Base-by-base conservation (phyloP, 1,140 invertebrate genomes). In the Ips typographus region DNA sequence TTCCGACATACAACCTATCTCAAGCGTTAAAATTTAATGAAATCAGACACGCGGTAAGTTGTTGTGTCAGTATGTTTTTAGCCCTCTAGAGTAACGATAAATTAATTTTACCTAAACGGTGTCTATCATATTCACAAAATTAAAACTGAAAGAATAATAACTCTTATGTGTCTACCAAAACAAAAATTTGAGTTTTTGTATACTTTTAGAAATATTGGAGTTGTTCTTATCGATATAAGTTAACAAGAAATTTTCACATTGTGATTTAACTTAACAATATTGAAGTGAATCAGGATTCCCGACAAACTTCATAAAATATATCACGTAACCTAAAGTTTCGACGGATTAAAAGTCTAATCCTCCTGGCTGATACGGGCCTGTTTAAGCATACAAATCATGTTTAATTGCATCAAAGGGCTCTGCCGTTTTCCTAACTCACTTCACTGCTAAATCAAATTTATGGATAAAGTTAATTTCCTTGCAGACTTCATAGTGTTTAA, bases 381-480 rank as follows among this genome's bases (percentile, higher is more conserved):
- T 43, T 38, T 72, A 53, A 65, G 57, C 44, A 77, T 77, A 79
- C 78, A 80, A 80, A 80, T 80, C 77, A 80, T 77, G 75, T 78
- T 80, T 80, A 80, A 80, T 80, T 80, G 78, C 77, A 79, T 80
- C 78, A 79, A 79, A 78, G 72, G 75, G 74, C 73, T 73, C 69
- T 67, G 71, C 72, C 69, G 73, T 77, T 76, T 74, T 77, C 76
- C 75, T 76, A 73, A 73, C 71, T 75, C 76, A 75, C 72, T 77
- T 79, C 76, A 75, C 75, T 76, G 77, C 77, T 79, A 80, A 80
- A 79, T 79, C 79, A 79, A 79, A 79, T 80, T 80, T 80, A 80
- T 80, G 78, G 79, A 79, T 78, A 80, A 80, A 80, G 78, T 80
- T 80, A 79, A 79, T 79, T 79, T 79, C 74, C 76, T 76, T 75